A percentile compares a stretch with the other conserved stretches of the same genome.
Evolutionary conservation across 64 coral and sea anemone genomes (phyloP).

Genomic region (Porites lutea): DNA sequence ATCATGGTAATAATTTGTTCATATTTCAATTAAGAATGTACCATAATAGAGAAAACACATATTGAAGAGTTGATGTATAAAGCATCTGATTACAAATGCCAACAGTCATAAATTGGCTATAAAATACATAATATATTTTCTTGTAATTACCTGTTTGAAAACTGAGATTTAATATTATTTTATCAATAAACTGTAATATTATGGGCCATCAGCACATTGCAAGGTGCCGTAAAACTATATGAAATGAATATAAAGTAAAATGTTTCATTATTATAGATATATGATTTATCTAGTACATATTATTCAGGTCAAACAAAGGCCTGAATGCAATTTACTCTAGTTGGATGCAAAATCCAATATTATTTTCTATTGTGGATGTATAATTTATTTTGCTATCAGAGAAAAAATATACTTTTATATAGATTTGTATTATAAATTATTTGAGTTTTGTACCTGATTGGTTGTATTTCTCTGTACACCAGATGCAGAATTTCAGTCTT

Average conservation of each 20-base stretch:
- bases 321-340: background rate
- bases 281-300: background rate
- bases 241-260: background rate
- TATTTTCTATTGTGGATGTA: slow-evolving; percentile 13
- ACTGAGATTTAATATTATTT: background rate
- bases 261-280: no score
- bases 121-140: background rate
- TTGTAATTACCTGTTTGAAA: background rate
- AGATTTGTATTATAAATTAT: background rate
- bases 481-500: no score
- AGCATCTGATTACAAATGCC: background rate
- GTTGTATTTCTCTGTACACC: no score
- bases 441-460: no score
- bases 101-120: background rate
- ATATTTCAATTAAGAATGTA: no score
- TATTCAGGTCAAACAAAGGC: background rate
- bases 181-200: background rate
- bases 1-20: no score
- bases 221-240: background rate
- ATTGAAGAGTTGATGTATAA: no score
- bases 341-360: background rate
- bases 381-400: slow-evolving; percentile 40
- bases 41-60: no score
- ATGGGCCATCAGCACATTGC: background rate
- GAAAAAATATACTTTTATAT: slow-evolving; percentile 14